A percentile compares a stretch with the other conserved stretches of the same genome.
Evolutionary conservation across 2,888 invertebrate genomes (phyloP).

Genomic region (Drosophila pseudotakahashii): DNA sequence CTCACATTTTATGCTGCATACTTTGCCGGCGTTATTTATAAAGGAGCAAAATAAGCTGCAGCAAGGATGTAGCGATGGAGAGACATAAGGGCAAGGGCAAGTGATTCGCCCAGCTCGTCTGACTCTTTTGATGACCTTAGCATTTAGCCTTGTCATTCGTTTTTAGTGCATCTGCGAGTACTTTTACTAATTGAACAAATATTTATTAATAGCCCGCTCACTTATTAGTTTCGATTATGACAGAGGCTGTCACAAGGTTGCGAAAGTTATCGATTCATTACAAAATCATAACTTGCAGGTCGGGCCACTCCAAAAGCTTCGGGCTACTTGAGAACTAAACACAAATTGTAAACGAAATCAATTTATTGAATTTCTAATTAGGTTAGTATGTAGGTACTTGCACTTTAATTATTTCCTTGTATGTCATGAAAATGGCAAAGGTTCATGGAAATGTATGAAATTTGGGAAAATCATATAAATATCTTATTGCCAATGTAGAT

Average conservation of each 20-base stretch:
- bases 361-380: conserved; percentile 11
- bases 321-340: conserved; percentile 4
- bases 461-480: not conserved
- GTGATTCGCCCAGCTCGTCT: conserved; percentile 11
- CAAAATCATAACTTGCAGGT: conserved; percentile 28
- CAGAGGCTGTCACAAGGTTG: conserved; percentile 10
- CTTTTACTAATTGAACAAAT: conserved; percentile 44
- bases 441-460: not conserved
- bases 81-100: conserved; percentile 14
- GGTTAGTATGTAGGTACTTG: conserved; percentile 2
- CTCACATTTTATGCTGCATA: conserved; percentile 35
- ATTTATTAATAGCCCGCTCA: conserved; percentile 45
- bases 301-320: conserved; percentile 6
- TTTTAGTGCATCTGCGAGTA: conserved; percentile 33
- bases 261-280: conserved; percentile 10
- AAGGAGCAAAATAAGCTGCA: conserved; percentile 27
- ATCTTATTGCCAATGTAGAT: not conserved
- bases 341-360: not conserved
- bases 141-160: conserved; percentile 44
- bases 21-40: conserved; percentile 40
- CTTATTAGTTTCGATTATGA: conserved; percentile 28
- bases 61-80: conserved; percentile 6
- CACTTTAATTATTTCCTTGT: not conserved
- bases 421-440: not conserved
- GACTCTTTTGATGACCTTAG: conserved; percentile 27